These are phyloP conservation scores for Phyllopteryx taeniolatus DNA, from an alignment of 2,113 vertebrate genomes.

Conservation along the genomic window DNA sequence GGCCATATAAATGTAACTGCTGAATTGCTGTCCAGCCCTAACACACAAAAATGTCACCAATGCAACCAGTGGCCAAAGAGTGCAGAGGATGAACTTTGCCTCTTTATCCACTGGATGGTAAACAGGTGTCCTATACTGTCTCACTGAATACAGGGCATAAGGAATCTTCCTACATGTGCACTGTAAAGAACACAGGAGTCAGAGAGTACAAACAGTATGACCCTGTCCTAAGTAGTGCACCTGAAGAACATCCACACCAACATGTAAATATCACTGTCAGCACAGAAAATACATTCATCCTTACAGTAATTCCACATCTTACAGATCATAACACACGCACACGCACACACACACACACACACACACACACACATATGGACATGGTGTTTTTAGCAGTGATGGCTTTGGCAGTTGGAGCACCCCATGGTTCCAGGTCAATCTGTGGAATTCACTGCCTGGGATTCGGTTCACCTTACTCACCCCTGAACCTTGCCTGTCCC, in stretches of 20 bases:
- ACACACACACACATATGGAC: background rate
- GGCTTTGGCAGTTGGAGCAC: conserved; percentile 19
- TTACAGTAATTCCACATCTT: conserved; percentile 2
- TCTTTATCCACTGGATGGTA: conserved; percentile 61
- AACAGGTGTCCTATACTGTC: conserved; percentile 51
- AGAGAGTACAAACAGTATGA: conserved; percentile 55
- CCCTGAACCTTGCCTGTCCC: conserved; percentile 14
- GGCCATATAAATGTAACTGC: conserved; percentile 27
- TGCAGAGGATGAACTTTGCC: conserved; percentile 60
- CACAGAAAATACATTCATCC: conserved; percentile 2
- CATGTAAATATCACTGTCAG: conserved; percentile 15
- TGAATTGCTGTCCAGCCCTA: conserved; percentile 35
- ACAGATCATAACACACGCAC: background rate
- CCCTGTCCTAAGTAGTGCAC: conserved; percentile 37
- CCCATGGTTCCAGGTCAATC: conserved; percentile 49
- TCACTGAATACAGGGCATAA: conserved; percentile 28
- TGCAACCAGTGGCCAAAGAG: conserved; percentile 28
- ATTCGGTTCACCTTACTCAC: conserved; percentile 15
- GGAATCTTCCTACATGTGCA: conserved; percentile 36
- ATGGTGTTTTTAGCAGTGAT: background rate
- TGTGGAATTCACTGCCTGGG: conserved; percentile 35
- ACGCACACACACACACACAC: background rate
- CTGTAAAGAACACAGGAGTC: conserved; percentile 39
- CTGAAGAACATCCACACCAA: conserved; percentile 38
- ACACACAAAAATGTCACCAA: conserved; percentile 23